These are phyloP conservation scores for Teleogryllus occipitalis DNA, from an alignment of 1,140 invertebrate species.

Conservation along the genomic window DNA sequence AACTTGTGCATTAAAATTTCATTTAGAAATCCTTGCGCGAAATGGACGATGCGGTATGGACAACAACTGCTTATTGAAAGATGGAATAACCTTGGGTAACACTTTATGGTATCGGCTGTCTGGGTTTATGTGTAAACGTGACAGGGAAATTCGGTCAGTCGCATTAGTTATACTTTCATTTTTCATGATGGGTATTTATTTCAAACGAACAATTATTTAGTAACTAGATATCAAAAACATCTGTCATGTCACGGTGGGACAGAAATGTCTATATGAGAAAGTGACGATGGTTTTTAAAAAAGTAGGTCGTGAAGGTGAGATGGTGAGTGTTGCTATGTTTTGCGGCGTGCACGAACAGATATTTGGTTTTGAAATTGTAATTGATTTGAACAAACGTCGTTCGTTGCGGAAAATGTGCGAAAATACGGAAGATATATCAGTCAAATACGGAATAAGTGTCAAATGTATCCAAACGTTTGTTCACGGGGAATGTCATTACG, in stretches of 20 bases:
- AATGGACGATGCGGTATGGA: conserved; percentile 15
- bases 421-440: no score
- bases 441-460: no score
- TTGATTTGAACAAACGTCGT: no score
- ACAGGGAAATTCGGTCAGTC: background rate
- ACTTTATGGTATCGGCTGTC: conserved; percentile 18
- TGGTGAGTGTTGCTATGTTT: conserved; percentile 10
- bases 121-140: conserved; percentile 19
- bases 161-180: background rate
- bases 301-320: conserved; percentile 22
- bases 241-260: conserved; percentile 20
- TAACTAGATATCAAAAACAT: conserved; percentile 14
- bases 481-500: background rate
- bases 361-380: no score
- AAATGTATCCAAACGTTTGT: no score
- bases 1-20: conserved; percentile 22
- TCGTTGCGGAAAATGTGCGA: no score
- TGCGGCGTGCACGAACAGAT: background rate
- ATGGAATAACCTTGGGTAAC: conserved; percentile 20
- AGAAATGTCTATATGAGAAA: conserved; percentile 21
- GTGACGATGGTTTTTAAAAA: conserved; percentile 19
- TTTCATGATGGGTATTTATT: background rate
- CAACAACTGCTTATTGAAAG: conserved; percentile 11
- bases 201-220: background rate
- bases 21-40: conserved; percentile 22